Evolutionary conservation across 2,888 invertebrate species (phyloP).

Genomic region (Apocheima hispidaria): DNA sequence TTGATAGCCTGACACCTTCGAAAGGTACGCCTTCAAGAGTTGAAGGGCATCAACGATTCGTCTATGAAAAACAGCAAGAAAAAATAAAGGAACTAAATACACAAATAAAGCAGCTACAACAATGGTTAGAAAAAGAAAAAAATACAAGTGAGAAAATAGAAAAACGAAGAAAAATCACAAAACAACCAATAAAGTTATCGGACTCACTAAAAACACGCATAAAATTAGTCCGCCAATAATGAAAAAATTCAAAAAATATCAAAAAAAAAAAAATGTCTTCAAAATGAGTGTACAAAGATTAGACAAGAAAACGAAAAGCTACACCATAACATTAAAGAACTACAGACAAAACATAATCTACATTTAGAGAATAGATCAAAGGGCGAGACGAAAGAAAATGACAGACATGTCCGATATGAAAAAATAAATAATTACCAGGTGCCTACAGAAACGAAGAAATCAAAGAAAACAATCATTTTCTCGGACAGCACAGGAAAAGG

Average conservation of each 20-base stretch:
- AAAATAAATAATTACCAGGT: not conserved
- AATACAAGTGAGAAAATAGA: not conserved
- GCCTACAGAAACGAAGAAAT: not conserved
- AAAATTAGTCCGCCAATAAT: not conserved
- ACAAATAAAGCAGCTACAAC: not conserved
- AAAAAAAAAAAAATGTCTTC: not conserved
- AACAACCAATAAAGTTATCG: not conserved
- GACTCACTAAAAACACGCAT: not conserved
- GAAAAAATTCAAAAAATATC: not conserved
- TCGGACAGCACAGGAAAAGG: not conserved
- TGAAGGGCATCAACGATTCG: not conserved
- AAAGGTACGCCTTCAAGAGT: not conserved
- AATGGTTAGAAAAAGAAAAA: conserved; percentile 10
- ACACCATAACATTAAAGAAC: not conserved
- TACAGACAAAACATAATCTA: not conserved
- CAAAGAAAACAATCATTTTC: not conserved
- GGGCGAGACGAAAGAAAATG: not conserved
- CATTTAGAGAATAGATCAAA: not conserved
- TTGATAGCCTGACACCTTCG: not conserved
- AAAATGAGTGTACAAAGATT: not conserved
- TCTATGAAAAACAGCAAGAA: not conserved
- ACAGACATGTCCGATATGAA: not conserved
- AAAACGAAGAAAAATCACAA: not conserved
- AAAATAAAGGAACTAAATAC: not conserved
- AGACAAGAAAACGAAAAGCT: not conserved